These are phyloP conservation scores for Phortica magna DNA, from an alignment of 2,888 invertebrate genomes.

Conservation along the genomic window DNA sequence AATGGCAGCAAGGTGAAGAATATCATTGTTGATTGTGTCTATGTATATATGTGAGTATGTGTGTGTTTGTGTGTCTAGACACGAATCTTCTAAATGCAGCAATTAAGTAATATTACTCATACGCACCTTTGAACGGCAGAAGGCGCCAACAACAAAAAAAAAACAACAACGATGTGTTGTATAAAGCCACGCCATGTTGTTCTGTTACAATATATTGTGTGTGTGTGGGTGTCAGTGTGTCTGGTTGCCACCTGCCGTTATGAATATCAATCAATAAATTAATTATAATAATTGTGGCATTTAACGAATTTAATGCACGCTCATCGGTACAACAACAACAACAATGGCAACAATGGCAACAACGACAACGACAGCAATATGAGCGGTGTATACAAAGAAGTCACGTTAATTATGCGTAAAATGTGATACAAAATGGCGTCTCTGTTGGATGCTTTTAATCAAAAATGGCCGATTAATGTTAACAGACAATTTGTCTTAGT, in stretches of 20 bases:
- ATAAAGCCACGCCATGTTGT: neutral
- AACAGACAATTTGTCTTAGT: neutral
- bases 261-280: constrained; percentile 68
- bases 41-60: too few species aligned
- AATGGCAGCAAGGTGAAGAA: too few species aligned
- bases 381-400: too few species aligned
- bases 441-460: constrained; percentile 19
- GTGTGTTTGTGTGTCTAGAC: neutral
- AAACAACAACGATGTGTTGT: too few species aligned
- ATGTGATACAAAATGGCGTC: constrained; percentile 58
- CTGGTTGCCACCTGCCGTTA: constrained; percentile 15
- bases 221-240: neutral
- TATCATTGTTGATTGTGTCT: too few species aligned
- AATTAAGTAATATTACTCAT: constrained; percentile 41
- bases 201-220: neutral
- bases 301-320: constrained; percentile 75
- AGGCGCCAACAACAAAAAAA: neutral
- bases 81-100: neutral
- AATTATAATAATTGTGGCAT: constrained; percentile 78
- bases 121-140: constrained; percentile 36
- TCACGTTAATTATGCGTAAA: constrained; percentile 68
- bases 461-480: constrained; percentile 11
- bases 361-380: constrained; percentile 57
- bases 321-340: constrained; percentile 48
- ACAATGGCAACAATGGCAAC: constrained; percentile 40